Evolutionary conservation across 2,113 vertebrate genomes (phyloP).

Genomic region (Ifrita kowaldi): DNA sequence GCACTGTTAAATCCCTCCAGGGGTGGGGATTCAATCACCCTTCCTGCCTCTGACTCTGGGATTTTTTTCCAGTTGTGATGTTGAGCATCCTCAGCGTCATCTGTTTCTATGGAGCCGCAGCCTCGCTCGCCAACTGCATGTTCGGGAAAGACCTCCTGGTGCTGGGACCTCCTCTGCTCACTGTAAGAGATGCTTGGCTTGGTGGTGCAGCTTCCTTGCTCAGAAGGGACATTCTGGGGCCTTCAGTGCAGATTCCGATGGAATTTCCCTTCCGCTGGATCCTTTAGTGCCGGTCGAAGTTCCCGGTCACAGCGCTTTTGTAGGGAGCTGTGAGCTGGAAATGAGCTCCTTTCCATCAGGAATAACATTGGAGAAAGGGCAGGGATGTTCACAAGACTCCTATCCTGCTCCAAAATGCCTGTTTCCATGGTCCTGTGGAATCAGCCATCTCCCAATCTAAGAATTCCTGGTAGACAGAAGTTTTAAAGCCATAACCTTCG

Average conservation of each 20-base stretch:
- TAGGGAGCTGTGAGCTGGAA: neutral
- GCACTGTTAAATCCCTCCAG: neutral
- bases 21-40: neutral
- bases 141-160: conserved; percentile 76
- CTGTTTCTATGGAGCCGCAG: conserved; percentile 79
- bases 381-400: neutral
- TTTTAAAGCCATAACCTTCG: neutral
- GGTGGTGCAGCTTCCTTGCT: neutral
- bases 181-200: conserved; percentile 51
- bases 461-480: neutral
- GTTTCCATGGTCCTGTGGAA: neutral
- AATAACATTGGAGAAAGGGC: neutral
- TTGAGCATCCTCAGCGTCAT: conserved; percentile 73
- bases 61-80: conserved; percentile 70
- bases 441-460: neutral
- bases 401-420: neutral
- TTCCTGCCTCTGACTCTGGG: neutral
- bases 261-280: neutral
- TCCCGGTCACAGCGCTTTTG: neutral
- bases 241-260: neutral
- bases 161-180: conserved; percentile 76
- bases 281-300: rapidly evolving
- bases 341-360: neutral
- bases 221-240: neutral
- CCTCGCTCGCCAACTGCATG: conserved; percentile 77